Base-by-base conservation (phyloP, 2,888 invertebrate genomes). In the Coecobrya sp. region DNA sequence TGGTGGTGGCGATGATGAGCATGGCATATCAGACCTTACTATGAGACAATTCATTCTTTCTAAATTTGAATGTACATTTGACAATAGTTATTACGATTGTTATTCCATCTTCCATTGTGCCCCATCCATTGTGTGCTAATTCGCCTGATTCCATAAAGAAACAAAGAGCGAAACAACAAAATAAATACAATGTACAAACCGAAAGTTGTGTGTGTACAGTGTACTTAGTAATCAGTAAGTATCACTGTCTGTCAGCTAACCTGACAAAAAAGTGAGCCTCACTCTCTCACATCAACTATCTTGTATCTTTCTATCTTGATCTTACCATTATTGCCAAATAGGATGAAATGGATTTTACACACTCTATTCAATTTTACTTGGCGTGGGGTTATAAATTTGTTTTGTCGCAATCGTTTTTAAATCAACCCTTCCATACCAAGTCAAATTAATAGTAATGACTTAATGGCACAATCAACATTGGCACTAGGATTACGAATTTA, bases 61-160 rank as follows among this genome's bases (percentile, higher is more conserved):
- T 59, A 62, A 82, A 82, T 82, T 65, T 85, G 49, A 85, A 68
- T 85, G 85, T 85, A 85, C 68, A 68, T 49, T 68, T 82, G 86
- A 91, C 86, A 86, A 91, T 86, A 86, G 84, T 91, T 87, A 91
- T 87, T 86, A 91, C 91, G 52, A 91, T 91, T 87, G 84, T 86
- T 84, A 87, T 82, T 91, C 87, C 81, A 91, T 91, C 87, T 91
- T 87, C 87, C 70, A 91, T 91, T 91, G 91, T 91, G 27, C 68
- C 84, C 68, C 81, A 19, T 62, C 91, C 84, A 91, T 91, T 91
- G 91, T 91, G 81, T 91, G 91, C 87, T 91, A 91, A 91, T 91
- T 87, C 68, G 30, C 45, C 42, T 82, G 86, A 86, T 86, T 91
- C 86, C 82, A 86, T 82, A 81, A 91, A 81, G 91, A 82, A 91